Conservation (phyloP, 1,140 invertebrate genomes). For the Antheraea pernyi region DNA sequence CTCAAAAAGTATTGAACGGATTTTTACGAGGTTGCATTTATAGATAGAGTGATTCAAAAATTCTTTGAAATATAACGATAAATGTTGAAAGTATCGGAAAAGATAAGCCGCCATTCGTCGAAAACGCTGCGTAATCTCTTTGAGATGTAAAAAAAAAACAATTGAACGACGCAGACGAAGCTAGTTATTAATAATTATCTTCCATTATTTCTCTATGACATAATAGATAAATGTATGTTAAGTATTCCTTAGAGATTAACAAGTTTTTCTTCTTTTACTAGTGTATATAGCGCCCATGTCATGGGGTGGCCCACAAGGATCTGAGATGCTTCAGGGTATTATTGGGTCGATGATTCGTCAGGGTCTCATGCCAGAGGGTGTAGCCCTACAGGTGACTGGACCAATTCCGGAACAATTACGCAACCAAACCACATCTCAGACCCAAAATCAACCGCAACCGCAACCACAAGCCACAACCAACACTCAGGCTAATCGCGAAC, state of each 20-base stretch:
- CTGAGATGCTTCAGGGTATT: constrained; percentile 48
- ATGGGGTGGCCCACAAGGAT: constrained; percentile 33
- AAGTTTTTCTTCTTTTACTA: constrained; percentile 19
- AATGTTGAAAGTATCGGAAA: too few relatives aligned
- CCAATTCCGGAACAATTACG: neutral
- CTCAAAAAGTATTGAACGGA: too few relatives aligned
- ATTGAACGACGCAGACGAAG: too few relatives aligned
- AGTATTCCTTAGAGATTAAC: neutral
- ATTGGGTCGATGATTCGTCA: constrained; percentile 44
- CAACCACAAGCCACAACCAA: neutral
- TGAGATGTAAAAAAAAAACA: too few relatives aligned
- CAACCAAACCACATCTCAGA: neutral
- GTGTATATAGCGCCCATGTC: constrained; percentile 42
- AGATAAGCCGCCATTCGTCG: too few relatives aligned
- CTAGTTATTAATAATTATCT: too few relatives aligned
- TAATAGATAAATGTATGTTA: too few relatives aligned
- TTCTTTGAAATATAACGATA: too few relatives aligned
- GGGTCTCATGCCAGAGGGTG: constrained; percentile 36
- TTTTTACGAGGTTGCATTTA: too few relatives aligned
- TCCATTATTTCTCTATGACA: neutral
- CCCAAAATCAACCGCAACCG: constrained; percentile 12
- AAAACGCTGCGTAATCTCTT: too few relatives aligned
- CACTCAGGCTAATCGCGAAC: neutral
- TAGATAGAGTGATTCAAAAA: too few relatives aligned
- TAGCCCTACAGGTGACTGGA: constrained; percentile 20